Base-by-base conservation (phyloP, 2,797 vertebrate species). In the Lateolabrax maculatus region DNA sequence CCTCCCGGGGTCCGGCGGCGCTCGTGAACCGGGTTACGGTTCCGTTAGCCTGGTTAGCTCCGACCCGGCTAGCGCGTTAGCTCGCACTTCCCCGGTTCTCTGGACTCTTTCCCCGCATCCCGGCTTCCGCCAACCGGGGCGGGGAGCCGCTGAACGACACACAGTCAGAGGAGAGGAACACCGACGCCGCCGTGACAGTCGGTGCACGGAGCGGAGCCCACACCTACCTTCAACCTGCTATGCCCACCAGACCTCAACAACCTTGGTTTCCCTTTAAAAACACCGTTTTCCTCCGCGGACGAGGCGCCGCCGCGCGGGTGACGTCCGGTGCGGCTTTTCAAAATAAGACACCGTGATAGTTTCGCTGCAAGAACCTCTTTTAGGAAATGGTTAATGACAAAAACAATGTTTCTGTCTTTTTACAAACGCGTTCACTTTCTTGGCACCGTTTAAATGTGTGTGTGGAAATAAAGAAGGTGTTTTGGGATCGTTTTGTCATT, bases 231-330 rank as follows among this genome's bases (percentile, higher is more conserved):
- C 89, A 71, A 72, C 83, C 87, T n/a, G 87, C 88, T 84, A 46
- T 46, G 77, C 75, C 85, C 83, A 77, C 71, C 81, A 78, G 64
- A 90, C 84, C 89, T 80, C 87, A 77, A 88, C 93, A 94, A 93
- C 91, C 93, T 94, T 91, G 90, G 76, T 92, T 91, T 93, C 92
- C 90, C 87, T 93, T 92, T 90, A 90, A 88, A 91, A 91, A 80
- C 69, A 78, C 36, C 77, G 62, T 73, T 90, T 89, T 85, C n/a
- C 61, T 80, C 46, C 68, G 56, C 77, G 84, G 71, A 82, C 61
- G 55, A 84, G 1, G 71, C 75, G n/a, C 74, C 75, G n/a, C 48
- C 1, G 39, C 46, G 5, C 0, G 31, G 51, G 39, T 0, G 3
- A 58, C 74, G 65, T 93, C 93, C 91, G 83, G 31, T 21, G 18